Base-by-base conservation (phyloP, 2,888 invertebrate species). In the Tetragnatha montana region DNA sequence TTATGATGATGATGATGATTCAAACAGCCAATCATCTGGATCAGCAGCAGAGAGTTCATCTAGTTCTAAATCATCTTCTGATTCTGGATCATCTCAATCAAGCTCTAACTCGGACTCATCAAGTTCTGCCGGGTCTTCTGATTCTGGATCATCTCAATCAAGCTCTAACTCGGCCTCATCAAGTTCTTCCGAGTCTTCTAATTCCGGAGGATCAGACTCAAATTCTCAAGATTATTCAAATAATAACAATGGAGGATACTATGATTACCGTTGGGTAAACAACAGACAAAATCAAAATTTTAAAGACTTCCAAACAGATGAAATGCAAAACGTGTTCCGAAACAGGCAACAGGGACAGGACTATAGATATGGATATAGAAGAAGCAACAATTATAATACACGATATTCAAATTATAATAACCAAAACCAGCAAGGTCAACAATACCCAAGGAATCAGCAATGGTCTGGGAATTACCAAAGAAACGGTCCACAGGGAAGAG, bases 1-100 rank as follows among this genome's bases (percentile, higher is more conserved):
- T 19, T 17, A 47, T 21, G 21, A 76, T 12, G 76, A 76, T 50
- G 19, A 76, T 12, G 49, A 49, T 76, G 50, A 76, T 76, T 49
- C 19, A n/a, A 76, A 17, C 21, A n/a, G 4, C 10, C 8, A 49
- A 19, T 19, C 50, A 76, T 60, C 60, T 17, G 6, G 8, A 17
- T 60, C 60, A 17, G 10, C 60, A 60, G 17, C 60, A 60, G 12
- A 12, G 60, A 17, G 60, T 60, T 60, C 60, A 10, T 60, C 60
- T 60, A 17, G 12, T 60, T 60, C 60, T 60, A 10, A 60, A 60
- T 60, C 60, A 60, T 60, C 60, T 60, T 60, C 60, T 12, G 60
- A 12, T 60, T 60, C 60, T 60, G 60, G 60, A 10, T 60, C 60
- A 60, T 60, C 35, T 35, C 35, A 35, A 35, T 35, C 35, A 35